Conservation (phyloP, 2,113 vertebrate genomes). For the Microcebus jonahi region DNA sequence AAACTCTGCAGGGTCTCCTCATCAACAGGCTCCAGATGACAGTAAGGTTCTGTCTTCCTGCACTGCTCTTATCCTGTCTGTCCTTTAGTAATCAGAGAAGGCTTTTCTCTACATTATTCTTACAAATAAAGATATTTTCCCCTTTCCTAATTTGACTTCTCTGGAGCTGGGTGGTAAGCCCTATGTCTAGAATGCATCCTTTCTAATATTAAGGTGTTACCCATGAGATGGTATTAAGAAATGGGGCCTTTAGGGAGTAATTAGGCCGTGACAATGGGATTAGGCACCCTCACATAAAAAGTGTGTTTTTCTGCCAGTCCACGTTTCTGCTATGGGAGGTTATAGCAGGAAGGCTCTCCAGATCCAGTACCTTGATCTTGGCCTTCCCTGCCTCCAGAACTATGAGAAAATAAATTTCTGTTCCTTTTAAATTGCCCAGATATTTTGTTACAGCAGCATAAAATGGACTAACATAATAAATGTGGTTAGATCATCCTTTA, state of each 20-base stretch:
- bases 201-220: not conserved
- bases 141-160: constrained; percentile 9
- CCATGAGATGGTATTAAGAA: not conserved
- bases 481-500: not conserved
- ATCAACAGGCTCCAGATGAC: not conserved
- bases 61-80: not conserved
- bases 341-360: not conserved
- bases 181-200: not conserved
- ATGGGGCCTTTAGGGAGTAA: not conserved
- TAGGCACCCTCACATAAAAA: not conserved
- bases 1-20: not conserved
- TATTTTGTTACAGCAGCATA: not conserved
- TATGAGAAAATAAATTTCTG: not conserved
- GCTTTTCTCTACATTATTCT: not conserved
- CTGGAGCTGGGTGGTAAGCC: not conserved
- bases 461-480: not conserved
- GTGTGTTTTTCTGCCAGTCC: not conserved
- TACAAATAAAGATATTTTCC: not conserved
- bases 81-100: not conserved
- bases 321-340: not conserved
- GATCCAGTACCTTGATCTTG: not conserved
- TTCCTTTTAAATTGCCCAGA: not conserved
- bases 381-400: not conserved
- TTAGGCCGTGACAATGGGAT: no score
- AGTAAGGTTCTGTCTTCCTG: not conserved